A percentile compares a stretch with the other conserved stretches of the same genome.
Evolutionary conservation across 2,888 invertebrate species (phyloP).

Genomic region (Cheilosia pagana): DNA sequence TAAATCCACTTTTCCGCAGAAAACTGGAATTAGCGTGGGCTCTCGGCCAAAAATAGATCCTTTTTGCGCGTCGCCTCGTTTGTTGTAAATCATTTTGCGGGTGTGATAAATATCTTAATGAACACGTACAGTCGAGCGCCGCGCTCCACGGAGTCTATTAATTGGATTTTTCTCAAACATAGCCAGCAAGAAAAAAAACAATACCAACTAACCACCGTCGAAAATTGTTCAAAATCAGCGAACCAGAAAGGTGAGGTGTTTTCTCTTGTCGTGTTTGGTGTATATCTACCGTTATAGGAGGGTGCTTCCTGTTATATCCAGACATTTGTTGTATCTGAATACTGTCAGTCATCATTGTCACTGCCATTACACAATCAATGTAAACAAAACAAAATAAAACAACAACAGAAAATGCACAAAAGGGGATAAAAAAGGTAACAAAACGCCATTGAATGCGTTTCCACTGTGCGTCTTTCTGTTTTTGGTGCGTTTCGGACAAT

Average conservation of each 20-base stretch:
- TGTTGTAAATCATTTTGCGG: conserved; percentile 62
- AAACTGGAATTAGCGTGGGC: conserved; percentile 9
- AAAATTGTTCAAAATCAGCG: conserved; percentile 44
- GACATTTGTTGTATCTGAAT: conserved; percentile 14
- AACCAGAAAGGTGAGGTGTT: conserved; percentile 65
- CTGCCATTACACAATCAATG: conserved; percentile 34
- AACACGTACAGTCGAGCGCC: conserved; percentile 66
- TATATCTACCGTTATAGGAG: conserved; percentile 10
- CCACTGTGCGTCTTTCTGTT: conserved; percentile 15
- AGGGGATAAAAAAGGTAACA: conserved; percentile 3
- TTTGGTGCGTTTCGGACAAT: conserved; percentile 37
- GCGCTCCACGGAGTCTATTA: conserved; percentile 64
- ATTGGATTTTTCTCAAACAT: conserved; percentile 49
- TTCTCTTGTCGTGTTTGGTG: conserved; percentile 8
- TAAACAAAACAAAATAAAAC: conserved; percentile 51
- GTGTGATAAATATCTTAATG: conserved; percentile 70
- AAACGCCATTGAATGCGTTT: conserved; percentile 44
- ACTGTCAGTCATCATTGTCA: conserved; percentile 18
- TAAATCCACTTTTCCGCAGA: conserved; percentile 8
- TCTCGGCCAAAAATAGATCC: conserved; percentile 48
- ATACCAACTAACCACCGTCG: conserved; percentile 1
- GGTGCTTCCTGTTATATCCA: conserved; percentile 58
- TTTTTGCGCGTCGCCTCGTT: conserved; percentile 5
- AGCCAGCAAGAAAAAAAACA: conserved; percentile 26
- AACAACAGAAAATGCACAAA: conserved; percentile 48